Conservation (phyloP, 1,140 invertebrate species). For the Caenorhabditis briggsae region DNA sequence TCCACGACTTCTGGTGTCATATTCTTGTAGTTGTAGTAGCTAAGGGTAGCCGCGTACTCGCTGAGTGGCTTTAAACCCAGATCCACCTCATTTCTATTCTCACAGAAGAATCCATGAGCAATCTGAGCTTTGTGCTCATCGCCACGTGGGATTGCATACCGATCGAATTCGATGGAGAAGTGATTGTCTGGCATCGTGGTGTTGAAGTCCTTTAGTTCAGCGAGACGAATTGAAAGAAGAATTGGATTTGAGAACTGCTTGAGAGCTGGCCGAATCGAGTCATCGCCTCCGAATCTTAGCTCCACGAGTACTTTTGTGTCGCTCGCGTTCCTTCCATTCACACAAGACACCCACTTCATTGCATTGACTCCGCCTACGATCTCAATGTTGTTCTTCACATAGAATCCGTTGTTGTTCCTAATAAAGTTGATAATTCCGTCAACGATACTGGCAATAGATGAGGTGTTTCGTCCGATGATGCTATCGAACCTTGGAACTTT, state of each 20-base stretch:
- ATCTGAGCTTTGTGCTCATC: not conserved
- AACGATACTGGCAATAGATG: conserved; percentile 19
- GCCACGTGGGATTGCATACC: not conserved
- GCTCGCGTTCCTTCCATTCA: not conserved
- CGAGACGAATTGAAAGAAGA: conserved; percentile 16
- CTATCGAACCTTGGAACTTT: not conserved
- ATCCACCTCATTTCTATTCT: too few relatives aligned
- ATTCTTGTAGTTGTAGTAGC: not conserved
- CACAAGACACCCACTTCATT: conserved; percentile 29
- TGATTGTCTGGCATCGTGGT: not conserved
- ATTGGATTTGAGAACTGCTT: conserved; percentile 28
- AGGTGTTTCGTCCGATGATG: not conserved
- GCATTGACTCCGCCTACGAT: conserved; percentile 35
- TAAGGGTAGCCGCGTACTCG: not conserved
- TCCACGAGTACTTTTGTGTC: not conserved
- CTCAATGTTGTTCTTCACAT: not conserved
- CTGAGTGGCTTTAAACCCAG: not conserved
- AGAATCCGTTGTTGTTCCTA: not conserved
- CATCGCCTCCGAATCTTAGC: conserved; percentile 14
- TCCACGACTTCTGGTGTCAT: not conserved
- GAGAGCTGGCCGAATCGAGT: not conserved
- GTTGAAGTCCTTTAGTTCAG: conserved; percentile 25
- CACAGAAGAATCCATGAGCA: conserved; percentile 15
- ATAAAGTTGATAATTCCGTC: not conserved
- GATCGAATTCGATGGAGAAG: not conserved